Evolutionary conservation across 2,113 vertebrate genomes (phyloP), one percentile per base, ranked within the genome.

Genomic region (Pluvianellus socialis): DNA sequence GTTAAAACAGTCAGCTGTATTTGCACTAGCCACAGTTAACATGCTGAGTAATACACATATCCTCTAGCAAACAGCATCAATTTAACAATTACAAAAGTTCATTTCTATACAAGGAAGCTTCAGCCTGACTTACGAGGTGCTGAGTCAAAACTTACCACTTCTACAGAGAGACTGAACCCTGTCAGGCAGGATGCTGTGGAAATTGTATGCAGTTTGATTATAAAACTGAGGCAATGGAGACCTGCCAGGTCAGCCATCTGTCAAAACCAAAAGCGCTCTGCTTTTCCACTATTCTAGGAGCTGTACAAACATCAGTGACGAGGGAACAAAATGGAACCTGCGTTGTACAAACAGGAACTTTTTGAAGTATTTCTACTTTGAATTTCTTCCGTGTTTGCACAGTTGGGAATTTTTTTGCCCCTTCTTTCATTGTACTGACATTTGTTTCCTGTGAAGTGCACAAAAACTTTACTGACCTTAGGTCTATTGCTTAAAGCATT

Each of bases 371-470:
- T 98, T 97, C 90, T 97, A 95, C 97, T 98, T 90, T 96, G 92
- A 97, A 97, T 97, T 98, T 98, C 96, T 98, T 98, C 95, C 92
- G 58, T 97, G 96, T 98, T 97, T 98, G 94, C 92, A 98, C 94
- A 98, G 96, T 97, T 97, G 97, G 90, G 93, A 97, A 86, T 96
- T 97, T 97, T 97, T 88, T 94, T 79, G 79, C 87, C 91, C 95
- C 72, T 90, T 96, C 92, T 96, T 96, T 97, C 96, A 98, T 70
- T 96, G 86, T 92, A 82, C 42, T 97, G 95, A 97, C 95, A 98
- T 79, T 84, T 72, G 95, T 79, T 98, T 98, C 96, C 96, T 97
- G 84, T 66, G 86, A 90, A 97, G 68, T 82, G 89, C 96, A 88
- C 82, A 94, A 76, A 97, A 96, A 95, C 84, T 84, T 87, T 28